Evolutionary conservation across 2,888 invertebrate genomes (phyloP).

Genomic region (Apotomis capreana): DNA sequence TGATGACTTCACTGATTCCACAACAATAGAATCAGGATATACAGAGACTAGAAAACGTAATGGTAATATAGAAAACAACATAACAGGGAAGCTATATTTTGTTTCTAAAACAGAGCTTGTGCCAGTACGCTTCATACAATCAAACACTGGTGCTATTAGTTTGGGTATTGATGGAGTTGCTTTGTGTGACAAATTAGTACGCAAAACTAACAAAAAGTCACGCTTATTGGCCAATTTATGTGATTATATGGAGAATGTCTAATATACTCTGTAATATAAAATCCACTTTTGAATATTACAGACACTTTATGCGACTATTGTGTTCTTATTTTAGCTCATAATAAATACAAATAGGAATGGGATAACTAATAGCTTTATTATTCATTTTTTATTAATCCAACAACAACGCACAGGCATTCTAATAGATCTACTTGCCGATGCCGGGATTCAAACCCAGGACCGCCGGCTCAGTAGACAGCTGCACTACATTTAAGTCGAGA

Average conservation of each 20-base stretch:
- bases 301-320: neutral
- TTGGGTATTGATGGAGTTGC: conserved; percentile 53
- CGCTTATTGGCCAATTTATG: conserved; percentile 50
- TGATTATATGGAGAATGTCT: conserved; percentile 47
- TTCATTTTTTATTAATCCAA: too few relatives aligned
- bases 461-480: too few relatives aligned
- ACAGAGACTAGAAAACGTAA: neutral
- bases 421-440: too few relatives aligned
- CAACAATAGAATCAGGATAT: neutral
- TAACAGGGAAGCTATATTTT: conserved; percentile 51
- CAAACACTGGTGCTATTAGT: conserved; percentile 49
- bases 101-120: conserved; percentile 48
- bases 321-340: neutral
- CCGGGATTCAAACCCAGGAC: too few relatives aligned
- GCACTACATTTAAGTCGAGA: too few relatives aligned
- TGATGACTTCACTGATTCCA: conserved; percentile 46
- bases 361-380: too few relatives aligned
- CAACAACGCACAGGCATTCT: too few relatives aligned
- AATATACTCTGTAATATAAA: conserved; percentile 34
- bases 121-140: conserved; percentile 56
- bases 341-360: too few relatives aligned
- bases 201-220: conserved; percentile 38
- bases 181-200: conserved; percentile 49
- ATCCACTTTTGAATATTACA: neutral
- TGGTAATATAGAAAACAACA: conserved; percentile 25